Percentiles rank a stretch among this genome's conserved stretches.
These are phyloP conservation scores for Cydia fagiglandana DNA, from an alignment of 1,140 invertebrate species.

Conservation along the genomic window DNA sequence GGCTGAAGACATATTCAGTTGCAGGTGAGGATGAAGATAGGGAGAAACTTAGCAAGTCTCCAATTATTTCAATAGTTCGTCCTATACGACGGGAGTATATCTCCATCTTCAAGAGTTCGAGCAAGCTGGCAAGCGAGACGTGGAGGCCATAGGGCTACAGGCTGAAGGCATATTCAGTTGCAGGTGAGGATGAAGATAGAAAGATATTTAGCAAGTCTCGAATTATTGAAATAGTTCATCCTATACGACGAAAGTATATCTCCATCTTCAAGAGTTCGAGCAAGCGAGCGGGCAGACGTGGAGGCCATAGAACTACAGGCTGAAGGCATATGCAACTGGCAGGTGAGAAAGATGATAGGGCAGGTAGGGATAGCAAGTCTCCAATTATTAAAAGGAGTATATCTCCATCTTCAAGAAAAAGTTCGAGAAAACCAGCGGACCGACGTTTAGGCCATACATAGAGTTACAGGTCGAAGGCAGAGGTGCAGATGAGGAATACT, in stretches of 20 bases:
- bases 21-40: constrained; percentile 78
- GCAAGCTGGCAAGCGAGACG: constrained; percentile 85
- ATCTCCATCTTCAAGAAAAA: constrained; percentile 98
- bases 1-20: constrained; percentile 97
- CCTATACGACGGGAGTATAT: constrained; percentile 61
- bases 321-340: constrained; percentile 97
- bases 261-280: constrained; percentile 99
- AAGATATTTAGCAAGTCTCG: too few species aligned
- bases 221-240: too few species aligned
- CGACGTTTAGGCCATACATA: constrained; percentile 91
- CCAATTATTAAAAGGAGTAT: too few species aligned
- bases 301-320: constrained; percentile 94
- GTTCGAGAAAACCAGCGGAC: constrained; percentile 86
- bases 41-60: too few species aligned
- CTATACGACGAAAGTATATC: constrained; percentile 60
- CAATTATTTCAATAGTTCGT: too few species aligned
- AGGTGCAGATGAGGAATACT: constrained; percentile 84
- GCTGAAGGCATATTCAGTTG: constrained; percentile 97
- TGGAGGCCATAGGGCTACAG: constrained; percentile 93
- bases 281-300: constrained; percentile 84
- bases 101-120: constrained; percentile 96
- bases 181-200: constrained; percentile 74
- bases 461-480: constrained; percentile 95
- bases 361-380: too few species aligned
- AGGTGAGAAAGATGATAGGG: too few species aligned